Evolutionary conservation across 2,797 vertebrate species (phyloP).

Genomic region (Gymnoscopelus braueri): DNA sequence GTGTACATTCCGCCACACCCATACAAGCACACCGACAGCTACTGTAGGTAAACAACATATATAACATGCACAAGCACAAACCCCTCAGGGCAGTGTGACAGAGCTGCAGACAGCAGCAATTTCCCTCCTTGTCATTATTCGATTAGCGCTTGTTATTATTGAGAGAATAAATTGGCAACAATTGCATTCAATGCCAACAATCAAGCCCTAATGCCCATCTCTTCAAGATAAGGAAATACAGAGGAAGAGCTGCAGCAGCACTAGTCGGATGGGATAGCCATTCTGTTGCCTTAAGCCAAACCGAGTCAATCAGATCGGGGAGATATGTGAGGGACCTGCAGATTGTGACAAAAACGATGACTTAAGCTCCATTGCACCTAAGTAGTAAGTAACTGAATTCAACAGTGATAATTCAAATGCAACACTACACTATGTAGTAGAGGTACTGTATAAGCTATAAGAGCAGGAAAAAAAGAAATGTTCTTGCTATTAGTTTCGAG

Average conservation of each 20-base stretch:
- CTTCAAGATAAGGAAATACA: slow-evolving; percentile 51
- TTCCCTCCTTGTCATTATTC: slow-evolving; percentile 78
- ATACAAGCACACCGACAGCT: no score
- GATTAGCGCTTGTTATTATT: slow-evolving; percentile 77
- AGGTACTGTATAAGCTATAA: neutral
- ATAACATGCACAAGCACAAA: neutral
- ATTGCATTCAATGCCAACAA: slow-evolving; percentile 68
- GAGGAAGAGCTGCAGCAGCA: slow-evolving; percentile 12
- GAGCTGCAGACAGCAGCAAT: slow-evolving; percentile 62
- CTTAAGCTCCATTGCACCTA: neutral
- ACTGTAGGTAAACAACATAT: no score
- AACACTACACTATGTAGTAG: neutral
- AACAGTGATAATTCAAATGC: neutral
- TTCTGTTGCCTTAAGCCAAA: slow-evolving; percentile 11
- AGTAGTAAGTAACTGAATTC: slow-evolving; percentile 18
- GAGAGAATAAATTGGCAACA: slow-evolving; percentile 69
- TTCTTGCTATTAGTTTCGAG: neutral
- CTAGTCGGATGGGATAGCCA: slow-evolving; percentile 18
- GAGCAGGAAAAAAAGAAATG: neutral
- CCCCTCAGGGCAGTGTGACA: slow-evolving; percentile 41
- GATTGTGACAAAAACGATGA: slow-evolving; percentile 7
- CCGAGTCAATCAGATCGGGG: slow-evolving; percentile 9
- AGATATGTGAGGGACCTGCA: slow-evolving; percentile 24
- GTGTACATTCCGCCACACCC: no score
- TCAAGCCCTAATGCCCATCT: slow-evolving; percentile 53